phyloP scores from a whole-genome alignment of 2,797 vertebrate species.

The Coregonus suidteri region DNA sequence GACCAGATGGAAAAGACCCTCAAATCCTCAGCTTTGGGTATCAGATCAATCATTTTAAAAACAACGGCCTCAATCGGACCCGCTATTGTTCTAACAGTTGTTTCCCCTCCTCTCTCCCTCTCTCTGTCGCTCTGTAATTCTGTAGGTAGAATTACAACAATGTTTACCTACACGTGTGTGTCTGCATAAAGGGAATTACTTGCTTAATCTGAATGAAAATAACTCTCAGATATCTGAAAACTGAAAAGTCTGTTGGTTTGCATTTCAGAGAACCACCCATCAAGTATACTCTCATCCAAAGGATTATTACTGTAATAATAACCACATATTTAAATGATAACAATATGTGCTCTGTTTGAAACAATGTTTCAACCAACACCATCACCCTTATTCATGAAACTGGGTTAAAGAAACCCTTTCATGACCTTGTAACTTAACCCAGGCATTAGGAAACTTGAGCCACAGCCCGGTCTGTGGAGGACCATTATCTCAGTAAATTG shows the following conservation, averaged over 20 bases:
- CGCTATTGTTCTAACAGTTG: not conserved
- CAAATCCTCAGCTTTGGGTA: not conserved
- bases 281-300: not conserved
- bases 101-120: not conserved
- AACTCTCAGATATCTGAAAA: not conserved
- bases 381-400: not conserved
- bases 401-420: not conserved
- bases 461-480: not conserved
- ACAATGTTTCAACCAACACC: not conserved
- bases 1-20: not conserved
- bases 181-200: not conserved
- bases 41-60: constrained; percentile 15
- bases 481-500: not conserved
- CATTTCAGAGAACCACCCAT: not conserved
- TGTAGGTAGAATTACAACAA: not conserved
- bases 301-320: not conserved
- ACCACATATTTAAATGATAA: not conserved
- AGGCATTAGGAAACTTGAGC: not conserved
- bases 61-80: not conserved
- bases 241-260: not conserved
- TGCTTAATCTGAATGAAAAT: not conserved
- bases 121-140: not conserved
- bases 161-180: not conserved
- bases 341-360: not conserved
- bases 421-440: not conserved